Evolutionary conservation across 2,888 invertebrate genomes (phyloP), one percentile per base, ranked within the genome.

Genomic region (Temnothorax ravouxi): DNA sequence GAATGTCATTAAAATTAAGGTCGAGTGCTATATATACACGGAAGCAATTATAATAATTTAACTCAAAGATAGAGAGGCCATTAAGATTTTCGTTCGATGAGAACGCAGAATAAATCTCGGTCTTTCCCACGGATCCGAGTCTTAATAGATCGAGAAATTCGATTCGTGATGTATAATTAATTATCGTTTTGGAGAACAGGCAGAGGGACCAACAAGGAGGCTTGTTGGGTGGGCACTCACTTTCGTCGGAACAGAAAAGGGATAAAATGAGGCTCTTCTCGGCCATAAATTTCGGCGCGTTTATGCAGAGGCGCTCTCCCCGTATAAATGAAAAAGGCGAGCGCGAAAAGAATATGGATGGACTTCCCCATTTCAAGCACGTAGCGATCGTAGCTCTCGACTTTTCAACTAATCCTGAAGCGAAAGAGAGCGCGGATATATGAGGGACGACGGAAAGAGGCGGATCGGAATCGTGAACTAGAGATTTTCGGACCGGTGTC

Each of bases 401-500:
- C 85, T 87, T 90, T 90, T 72, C 84, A 90, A 90, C 90, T 89
- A 89, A 90, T 90, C 83, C 87, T 67, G 59, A 76, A 56, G 34
- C 54, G 54, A 41, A 61, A 76, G 50, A 75, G 41, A 80, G 74
- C 44, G 69, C 84, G 47, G 59, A 75, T 66, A 47, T 44, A 59
- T 47, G 56, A n/a, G 29, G 21, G 50, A 21, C 4, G 52, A 52
- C 0, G 18, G 29, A 29, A 29, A 3, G 25, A 2, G n/a, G n/a
- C 15, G 29, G 13, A 50, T 25, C 56, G 34, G 18, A 59, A 59
- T 79, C 59, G 72, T 41, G 54, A 67, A 25, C 41, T n/a, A 25
- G 59, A 64, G 62, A 81, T 77, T 79, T 67, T 66, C 44, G 56
- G 29, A 11, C 15, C 44, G 54, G 54, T 81, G 62, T 81, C 81